Conservation (phyloP, 2,113 vertebrate genomes). For the Malurus elegans region DNA sequence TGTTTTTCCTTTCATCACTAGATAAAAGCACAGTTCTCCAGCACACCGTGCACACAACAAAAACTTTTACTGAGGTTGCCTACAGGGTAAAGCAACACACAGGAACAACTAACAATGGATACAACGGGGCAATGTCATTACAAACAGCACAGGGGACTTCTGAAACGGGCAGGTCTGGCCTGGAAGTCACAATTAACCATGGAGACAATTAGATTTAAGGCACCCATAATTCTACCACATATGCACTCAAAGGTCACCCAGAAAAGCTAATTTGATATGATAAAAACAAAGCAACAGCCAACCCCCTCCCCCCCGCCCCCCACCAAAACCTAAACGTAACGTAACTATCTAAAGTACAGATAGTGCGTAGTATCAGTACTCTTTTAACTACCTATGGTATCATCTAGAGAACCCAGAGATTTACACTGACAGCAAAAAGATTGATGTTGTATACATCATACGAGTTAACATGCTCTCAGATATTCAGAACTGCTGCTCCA, state of each 20-base stretch:
- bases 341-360: not conserved
- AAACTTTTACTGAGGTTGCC: not conserved
- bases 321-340: not conserved
- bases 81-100: not conserved
- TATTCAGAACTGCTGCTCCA: not conserved
- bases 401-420: not conserved
- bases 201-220: not conserved
- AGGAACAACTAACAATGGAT: not conserved
- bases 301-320: fast-evolving
- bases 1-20: not conserved
- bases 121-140: not conserved
- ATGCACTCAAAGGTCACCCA: not conserved
- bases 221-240: not conserved
- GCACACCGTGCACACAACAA: not conserved
- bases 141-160: not conserved
- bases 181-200: not conserved
- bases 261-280: not conserved
- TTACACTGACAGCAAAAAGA: not conserved
- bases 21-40: not conserved
- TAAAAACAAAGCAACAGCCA: not conserved
- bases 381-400: not conserved
- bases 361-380: not conserved
- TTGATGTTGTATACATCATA: not conserved
- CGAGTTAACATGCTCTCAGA: fast-evolving
- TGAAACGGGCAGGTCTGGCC: not conserved